Percentiles rank a stretch among this genome's conserved stretches.
Evolutionary conservation across 2,797 vertebrate genomes (phyloP).

Genomic region (Labroides dimidiatus): DNA sequence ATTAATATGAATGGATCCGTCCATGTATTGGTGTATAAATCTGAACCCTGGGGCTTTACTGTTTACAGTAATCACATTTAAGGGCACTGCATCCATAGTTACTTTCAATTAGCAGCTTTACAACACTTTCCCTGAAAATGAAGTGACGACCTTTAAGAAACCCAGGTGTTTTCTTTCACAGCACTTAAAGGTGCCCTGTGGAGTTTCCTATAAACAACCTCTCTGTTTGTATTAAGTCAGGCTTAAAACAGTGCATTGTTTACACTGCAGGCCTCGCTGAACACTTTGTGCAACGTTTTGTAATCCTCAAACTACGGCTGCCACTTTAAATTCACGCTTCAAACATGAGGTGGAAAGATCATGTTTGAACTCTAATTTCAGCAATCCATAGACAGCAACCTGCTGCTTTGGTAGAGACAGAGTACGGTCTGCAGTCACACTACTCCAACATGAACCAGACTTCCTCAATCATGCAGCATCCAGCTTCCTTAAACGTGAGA

Average conservation of each 20-base stretch:
- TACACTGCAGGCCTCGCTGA: background rate
- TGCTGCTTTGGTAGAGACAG: no score
- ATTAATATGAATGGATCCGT: no score
- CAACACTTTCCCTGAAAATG: background rate
- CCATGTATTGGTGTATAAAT: background rate
- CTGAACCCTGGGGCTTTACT: background rate
- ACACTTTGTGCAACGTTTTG: background rate
- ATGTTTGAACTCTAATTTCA: no score
- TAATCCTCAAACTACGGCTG: background rate
- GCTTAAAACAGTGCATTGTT: background rate
- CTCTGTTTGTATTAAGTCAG: slow-evolving; percentile 2
- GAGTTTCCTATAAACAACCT: slow-evolving; percentile 5
- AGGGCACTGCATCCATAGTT: slow-evolving; percentile 4
- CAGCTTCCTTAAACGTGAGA: no score
- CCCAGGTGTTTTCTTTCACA: background rate
- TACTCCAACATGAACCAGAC: no score
- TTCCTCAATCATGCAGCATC: no score
- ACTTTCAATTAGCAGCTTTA: slow-evolving; percentile 6
- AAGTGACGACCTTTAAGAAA: slow-evolving; percentile 6
- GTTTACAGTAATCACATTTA: background rate
- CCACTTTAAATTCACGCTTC: background rate
- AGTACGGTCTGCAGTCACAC: no score
- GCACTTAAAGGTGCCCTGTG: slow-evolving; percentile 6
- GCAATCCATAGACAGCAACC: no score
- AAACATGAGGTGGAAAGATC: no score